Conservation (phyloP, 2,797 vertebrate genomes). For the Liparis tanakae region DNA sequence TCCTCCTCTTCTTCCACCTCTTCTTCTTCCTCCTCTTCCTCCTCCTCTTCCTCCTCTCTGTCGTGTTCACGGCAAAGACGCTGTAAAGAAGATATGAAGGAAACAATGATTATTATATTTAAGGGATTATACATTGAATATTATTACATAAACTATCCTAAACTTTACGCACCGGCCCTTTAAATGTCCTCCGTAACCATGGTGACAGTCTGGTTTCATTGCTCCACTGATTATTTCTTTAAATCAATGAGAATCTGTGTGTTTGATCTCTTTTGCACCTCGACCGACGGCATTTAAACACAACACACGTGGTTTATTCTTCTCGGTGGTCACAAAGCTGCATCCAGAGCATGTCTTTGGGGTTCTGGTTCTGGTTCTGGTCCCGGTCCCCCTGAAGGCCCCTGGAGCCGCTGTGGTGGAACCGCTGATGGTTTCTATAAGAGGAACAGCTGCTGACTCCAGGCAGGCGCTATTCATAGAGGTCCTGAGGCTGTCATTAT, state of each 20-base stretch:
- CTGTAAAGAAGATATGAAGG: too few relatives aligned
- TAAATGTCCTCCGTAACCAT: background rate
- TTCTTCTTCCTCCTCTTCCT: too few relatives aligned
- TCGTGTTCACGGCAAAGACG: too few relatives aligned
- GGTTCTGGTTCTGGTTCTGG: too few relatives aligned
- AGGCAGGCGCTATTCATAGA: conserved; percentile 67
- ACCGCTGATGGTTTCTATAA: conserved; percentile 51
- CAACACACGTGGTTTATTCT: background rate
- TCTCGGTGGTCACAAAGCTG: background rate
- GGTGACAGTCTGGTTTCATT: background rate
- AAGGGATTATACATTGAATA: too few relatives aligned
- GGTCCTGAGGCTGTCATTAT: conserved; percentile 71
- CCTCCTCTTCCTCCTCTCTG: too few relatives aligned
- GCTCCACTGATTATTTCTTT: background rate
- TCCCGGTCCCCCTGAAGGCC: too few relatives aligned
- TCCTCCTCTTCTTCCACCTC: too few relatives aligned
- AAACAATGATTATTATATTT: too few relatives aligned
- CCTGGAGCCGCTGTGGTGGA: conserved; percentile 27
- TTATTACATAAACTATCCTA: too few relatives aligned
- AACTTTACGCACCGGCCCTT: background rate
- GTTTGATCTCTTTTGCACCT: background rate
- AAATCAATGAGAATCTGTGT: background rate
- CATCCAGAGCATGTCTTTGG: too few relatives aligned
- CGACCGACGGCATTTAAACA: background rate
- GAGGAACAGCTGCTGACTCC: conserved; percentile 52